Evolutionary conservation across 2,113 vertebrate genomes (phyloP), one percentile per base, ranked within the genome.

Genomic region (Grammomys surdaster): DNA sequence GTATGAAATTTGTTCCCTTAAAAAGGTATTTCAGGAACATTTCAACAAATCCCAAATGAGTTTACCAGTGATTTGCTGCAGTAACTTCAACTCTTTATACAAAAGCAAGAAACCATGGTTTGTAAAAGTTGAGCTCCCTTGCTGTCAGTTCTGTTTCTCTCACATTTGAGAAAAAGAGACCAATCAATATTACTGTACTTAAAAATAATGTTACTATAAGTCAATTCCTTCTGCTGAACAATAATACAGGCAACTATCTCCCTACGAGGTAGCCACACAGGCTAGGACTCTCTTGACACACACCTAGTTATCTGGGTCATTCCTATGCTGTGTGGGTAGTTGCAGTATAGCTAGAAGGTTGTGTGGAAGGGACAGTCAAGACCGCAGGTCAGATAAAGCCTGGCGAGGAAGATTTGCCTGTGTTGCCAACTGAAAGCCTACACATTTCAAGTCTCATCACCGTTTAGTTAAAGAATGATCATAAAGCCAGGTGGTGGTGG

Each of bases 181-280:
- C 80, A 95, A 90, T 97, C 96, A 97, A 96, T 97, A 97, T 89
- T 63, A 81, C 90, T 94, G 87, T 94, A 80, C 98, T 96, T 97
- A 93, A 76, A 98, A 91, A 77, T 87, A 86, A 86, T 97, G 93
- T 96, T 97, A 90, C 94, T 76, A 96, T 94, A 95, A 92, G 24
- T 85, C 93, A 96, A 70, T 96, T 85, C 92, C 8, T 70, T 88
- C 90, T 92, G 36, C 78, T 98, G 93, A 88, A 67, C 91, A 86
- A 54, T 75, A 78, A 90, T 12, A 89, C 10, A 85, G 31, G 22
- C 91, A 13, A 89, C 94, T 93, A 33, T 94, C 67, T 75, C 26
- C 85, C 51, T 56, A 81, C 24, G 13, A 76, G 81, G 70, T 69
- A 95, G 88, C 17, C 81, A 78, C 77, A 91, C 22, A 76, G 67